Conservation (phyloP, 2,888 invertebrate species). For the Saturnia japonica region DNA sequence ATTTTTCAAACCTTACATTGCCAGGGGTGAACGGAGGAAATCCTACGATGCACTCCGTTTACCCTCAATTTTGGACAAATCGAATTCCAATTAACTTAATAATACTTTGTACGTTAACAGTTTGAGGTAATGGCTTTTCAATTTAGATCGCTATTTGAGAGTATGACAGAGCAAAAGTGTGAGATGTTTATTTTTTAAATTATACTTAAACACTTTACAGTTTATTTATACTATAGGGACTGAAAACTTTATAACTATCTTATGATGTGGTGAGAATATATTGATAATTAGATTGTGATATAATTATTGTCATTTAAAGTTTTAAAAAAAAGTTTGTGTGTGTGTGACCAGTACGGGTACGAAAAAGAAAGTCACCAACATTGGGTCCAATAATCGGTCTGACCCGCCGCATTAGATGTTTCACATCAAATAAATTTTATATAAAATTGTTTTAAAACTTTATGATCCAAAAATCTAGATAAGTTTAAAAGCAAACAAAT, state of each 20-base stretch:
- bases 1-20: slow-evolving; percentile 66
- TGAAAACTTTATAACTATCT: background rate
- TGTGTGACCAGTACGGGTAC: no score
- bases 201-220: background rate
- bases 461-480: no score
- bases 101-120: slow-evolving; percentile 31
- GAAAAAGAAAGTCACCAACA: no score
- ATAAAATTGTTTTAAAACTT: background rate
- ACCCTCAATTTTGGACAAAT: slow-evolving; percentile 60
- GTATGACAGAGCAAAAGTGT: slow-evolving; percentile 9
- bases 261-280: background rate
- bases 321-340: no score
- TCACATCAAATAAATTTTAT: background rate
- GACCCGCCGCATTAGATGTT: no score
- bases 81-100: slow-evolving; percentile 57
- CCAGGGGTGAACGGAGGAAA: slow-evolving; percentile 61
- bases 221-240: no score
- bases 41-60: slow-evolving; percentile 59
- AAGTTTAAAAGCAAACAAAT: background rate
- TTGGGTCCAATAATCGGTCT: no score
- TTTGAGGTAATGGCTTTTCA: slow-evolving; percentile 23
- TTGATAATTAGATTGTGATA: background rate
- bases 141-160: slow-evolving; percentile 18
- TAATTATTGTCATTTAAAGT: background rate
- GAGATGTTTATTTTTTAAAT: slow-evolving; percentile 13